Evolutionary conservation across 1,140 invertebrate genomes (phyloP).

Genomic region (Leguminivora glycinivorella): DNA sequence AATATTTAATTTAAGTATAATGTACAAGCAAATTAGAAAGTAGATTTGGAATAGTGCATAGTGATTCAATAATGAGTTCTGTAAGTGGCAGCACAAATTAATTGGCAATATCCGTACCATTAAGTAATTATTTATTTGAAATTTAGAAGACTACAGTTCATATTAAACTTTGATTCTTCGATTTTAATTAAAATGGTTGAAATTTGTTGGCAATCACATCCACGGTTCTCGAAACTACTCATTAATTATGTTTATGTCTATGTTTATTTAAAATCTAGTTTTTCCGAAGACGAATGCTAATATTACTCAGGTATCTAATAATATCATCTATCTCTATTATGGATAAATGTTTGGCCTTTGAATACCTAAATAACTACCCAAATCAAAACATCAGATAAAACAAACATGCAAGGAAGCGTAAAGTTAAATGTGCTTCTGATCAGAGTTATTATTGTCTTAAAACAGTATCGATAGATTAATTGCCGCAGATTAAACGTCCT

Average conservation of each 20-base stretch:
- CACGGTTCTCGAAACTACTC: background rate
- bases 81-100: background rate
- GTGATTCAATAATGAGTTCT: background rate
- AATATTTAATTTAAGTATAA: slow-evolving; percentile 21
- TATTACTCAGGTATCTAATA: too few species aligned
- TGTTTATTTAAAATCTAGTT: too few species aligned
- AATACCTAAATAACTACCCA: background rate
- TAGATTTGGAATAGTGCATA: slow-evolving; percentile 9
- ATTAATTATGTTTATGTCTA: too few species aligned
- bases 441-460: slow-evolving; percentile 3
- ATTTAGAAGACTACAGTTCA: background rate
- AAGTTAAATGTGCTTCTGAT: slow-evolving; percentile 21
- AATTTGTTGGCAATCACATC: too few species aligned
- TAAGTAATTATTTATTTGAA: background rate
- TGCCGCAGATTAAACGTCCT: slow-evolving; percentile 18
- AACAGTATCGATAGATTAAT: slow-evolving; percentile 24
- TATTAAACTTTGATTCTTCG: background rate
- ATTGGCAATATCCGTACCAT: background rate
- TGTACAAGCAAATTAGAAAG: slow-evolving; percentile 21
- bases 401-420: background rate
- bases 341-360: too few species aligned
- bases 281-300: too few species aligned
- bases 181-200: too few species aligned
- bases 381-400: background rate
- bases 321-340: too few species aligned